Evolutionary conservation across 2,113 vertebrate genomes (phyloP).

Genomic region (Dunckerocampus dactyliophorus): DNA sequence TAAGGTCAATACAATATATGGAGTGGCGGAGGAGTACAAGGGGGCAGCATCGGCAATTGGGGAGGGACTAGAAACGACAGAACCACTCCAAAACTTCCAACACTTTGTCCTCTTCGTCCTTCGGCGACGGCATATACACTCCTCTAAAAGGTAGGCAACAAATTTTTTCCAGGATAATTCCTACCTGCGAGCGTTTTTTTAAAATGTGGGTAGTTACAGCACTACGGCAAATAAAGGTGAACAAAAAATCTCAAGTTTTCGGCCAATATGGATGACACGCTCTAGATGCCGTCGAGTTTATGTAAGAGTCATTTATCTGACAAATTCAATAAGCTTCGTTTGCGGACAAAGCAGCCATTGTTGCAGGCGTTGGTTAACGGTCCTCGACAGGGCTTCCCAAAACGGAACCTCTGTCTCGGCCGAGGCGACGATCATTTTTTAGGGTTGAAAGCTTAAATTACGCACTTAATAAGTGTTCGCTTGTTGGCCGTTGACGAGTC

Average conservation of each 20-base stretch:
- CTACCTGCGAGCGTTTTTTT: neutral
- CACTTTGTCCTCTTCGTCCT: neutral
- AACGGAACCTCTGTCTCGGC: too few species aligned
- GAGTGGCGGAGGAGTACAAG: neutral
- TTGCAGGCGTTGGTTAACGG: constrained; percentile 37
- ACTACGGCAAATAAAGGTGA: too few species aligned
- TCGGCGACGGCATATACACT: neutral
- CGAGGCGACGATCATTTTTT: too few species aligned
- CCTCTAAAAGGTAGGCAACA: constrained; percentile 31
- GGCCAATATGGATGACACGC: neutral
- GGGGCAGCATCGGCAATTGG: neutral
- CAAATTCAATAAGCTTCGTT: constrained; percentile 27
- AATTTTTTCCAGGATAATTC: neutral
- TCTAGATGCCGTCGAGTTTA: constrained; percentile 8
- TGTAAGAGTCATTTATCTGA: neutral
- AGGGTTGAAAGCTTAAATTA: too few species aligned
- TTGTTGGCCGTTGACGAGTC: too few species aligned
- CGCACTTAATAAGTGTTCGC: too few species aligned
- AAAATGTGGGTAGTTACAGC: neutral
- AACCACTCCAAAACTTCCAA: neutral
- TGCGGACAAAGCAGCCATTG: constrained; percentile 35
- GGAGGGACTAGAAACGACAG: constrained; percentile 7
- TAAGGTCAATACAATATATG: neutral
- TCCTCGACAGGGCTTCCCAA: neutral
- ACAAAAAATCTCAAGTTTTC: neutral